Percentiles rank a stretch among this genome's conserved stretches.
These are phyloP conservation scores for Mythimna albipuncta DNA, from an alignment of 2,888 invertebrate species.

Conservation along the genomic window DNA sequence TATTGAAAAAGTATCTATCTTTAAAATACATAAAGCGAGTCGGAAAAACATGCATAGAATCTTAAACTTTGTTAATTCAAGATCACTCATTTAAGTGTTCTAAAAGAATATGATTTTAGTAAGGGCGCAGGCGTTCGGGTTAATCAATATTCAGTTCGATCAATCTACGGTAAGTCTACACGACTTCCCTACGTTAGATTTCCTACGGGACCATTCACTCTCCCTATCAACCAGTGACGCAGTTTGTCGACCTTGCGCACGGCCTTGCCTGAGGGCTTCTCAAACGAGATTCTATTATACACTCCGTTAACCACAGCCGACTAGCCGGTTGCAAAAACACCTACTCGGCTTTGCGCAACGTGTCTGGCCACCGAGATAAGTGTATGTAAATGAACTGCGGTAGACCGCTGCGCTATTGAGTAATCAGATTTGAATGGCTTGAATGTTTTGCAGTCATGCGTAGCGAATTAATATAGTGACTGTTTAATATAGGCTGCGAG, in stretches of 20 bases:
- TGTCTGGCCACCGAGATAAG: slow-evolving; percentile 38
- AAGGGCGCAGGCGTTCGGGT: no score
- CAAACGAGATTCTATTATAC: slow-evolving; percentile 23
- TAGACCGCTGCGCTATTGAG: slow-evolving; percentile 14
- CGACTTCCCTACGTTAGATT: neutral
- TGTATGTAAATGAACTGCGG: slow-evolving; percentile 34
- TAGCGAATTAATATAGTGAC: neutral
- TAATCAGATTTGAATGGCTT: slow-evolving; percentile 1
- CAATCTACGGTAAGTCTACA: no score
- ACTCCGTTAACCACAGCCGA: slow-evolving; percentile 12
- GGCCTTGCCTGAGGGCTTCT: slow-evolving; percentile 41
- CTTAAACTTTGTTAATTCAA: no score
- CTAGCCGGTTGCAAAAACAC: slow-evolving; percentile 15
- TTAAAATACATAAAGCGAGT: no score
- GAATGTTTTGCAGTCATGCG: slow-evolving; percentile 11
- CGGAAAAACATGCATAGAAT: no score
- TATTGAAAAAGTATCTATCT: no score
- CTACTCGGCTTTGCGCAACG: slow-evolving; percentile 29
- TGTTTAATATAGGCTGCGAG: no score
- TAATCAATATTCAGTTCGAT: no score
- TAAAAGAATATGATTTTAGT: no score
- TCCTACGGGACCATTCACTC: slow-evolving; percentile 5
- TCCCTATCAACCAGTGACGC: slow-evolving; percentile 23
- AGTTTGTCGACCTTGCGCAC: slow-evolving; percentile 31
- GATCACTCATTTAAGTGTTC: no score